Conservation (phyloP, 2,888 invertebrate genomes). For the Homarus gammarus region DNA sequence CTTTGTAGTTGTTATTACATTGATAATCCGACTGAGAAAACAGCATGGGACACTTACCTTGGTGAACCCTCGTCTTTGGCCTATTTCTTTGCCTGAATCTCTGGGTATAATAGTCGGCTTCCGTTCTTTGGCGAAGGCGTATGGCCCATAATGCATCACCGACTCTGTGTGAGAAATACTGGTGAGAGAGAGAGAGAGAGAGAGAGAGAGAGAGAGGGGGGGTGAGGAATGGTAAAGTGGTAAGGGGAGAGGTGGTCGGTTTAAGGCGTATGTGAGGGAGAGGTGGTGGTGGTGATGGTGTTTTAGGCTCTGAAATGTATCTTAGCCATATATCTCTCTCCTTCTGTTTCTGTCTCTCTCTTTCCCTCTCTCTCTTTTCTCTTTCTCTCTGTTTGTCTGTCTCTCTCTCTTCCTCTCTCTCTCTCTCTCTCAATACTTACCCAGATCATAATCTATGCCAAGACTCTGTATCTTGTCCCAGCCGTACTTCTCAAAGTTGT, state of each 20-base stretch:
- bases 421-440: neutral
- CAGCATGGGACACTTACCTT: conserved; percentile 44
- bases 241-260: neutral
- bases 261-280: neutral
- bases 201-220: neutral
- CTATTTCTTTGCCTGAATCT: conserved; percentile 67
- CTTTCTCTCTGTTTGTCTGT: no score
- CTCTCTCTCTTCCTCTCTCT: no score
- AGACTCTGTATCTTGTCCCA: conserved; percentile 76
- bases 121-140: conserved; percentile 61
- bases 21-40: no score
- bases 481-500: conserved; percentile 78
- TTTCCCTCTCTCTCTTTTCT: no score
- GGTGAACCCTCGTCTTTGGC: conserved; percentile 66
- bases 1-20: no score
- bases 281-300: neutral
- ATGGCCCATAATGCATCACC: conserved; percentile 74
- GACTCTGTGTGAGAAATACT: conserved; percentile 50
- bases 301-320: no score
- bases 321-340: no score
- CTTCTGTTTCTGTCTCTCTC: no score
- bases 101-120: conserved; percentile 66
- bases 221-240: neutral
- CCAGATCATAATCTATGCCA: conserved; percentile 76
- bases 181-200: neutral